Conservation (phyloP, 2,113 vertebrate genomes). For the Corvus hawaiiensis region DNA sequence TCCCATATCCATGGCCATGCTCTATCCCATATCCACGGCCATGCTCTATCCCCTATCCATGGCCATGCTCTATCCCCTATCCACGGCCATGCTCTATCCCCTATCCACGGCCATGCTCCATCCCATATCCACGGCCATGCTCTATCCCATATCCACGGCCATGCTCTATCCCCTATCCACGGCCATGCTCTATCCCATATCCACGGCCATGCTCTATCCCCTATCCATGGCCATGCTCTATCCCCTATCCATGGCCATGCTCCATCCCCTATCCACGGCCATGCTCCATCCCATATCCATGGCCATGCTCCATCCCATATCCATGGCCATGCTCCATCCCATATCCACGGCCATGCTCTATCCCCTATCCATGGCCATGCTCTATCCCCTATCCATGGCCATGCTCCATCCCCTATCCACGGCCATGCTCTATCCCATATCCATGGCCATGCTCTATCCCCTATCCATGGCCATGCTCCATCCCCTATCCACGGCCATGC, state of each 20-base stretch:
- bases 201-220: background rate
- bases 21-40: background rate
- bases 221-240: too few relatives aligned
- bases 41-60: background rate
- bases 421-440: background rate
- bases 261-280: background rate
- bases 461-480: fast-evolving
- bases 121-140: fast-evolving
- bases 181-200: background rate
- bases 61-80: background rate
- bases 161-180: background rate
- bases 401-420: background rate
- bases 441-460: too few relatives aligned
- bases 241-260: too few relatives aligned
- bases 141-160: too few relatives aligned
- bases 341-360: background rate
- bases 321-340: background rate
- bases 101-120: fast-evolving
- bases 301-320: background rate
- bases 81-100: background rate
- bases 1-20: background rate
- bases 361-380: background rate
- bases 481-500: too few relatives aligned
- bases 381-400: background rate
- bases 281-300: background rate